These are phyloP conservation scores for Elegia similella DNA, from an alignment of 2,888 invertebrate genomes.

Conservation along the genomic window DNA sequence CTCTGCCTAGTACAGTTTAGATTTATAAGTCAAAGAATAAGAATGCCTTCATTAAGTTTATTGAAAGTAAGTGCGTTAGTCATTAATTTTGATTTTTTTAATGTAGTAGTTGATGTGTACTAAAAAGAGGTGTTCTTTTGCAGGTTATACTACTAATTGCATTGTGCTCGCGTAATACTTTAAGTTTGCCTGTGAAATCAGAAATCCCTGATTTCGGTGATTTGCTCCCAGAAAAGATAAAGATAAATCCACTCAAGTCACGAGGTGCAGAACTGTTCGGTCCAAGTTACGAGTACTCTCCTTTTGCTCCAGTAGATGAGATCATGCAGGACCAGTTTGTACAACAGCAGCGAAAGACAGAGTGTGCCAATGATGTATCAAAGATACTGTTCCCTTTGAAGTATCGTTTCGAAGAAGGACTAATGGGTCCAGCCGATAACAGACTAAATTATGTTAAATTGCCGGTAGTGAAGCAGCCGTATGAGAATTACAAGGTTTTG, in stretches of 20 bases:
- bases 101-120: not conserved
- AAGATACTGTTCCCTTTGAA: not conserved
- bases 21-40: not conserved
- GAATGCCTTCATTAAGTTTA: not conserved
- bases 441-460: constrained; percentile 43
- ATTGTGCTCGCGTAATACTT: not conserved
- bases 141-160: not conserved
- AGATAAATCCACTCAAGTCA: not conserved
- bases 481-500: constrained; percentile 56
- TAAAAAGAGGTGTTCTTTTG: not conserved
- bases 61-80: not conserved
- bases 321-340: not conserved
- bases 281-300: not conserved
- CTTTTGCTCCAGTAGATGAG: not conserved
- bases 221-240: not conserved
- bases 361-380: not conserved
- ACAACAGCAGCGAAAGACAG: not conserved
- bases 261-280: not conserved
- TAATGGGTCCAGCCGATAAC: constrained; percentile 13
- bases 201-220: not conserved
- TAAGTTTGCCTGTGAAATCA: not conserved
- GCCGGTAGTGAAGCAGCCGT: constrained; percentile 51
- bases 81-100: no score
- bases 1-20: not conserved
- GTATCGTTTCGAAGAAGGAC: not conserved